Evolutionary conservation across 1,140 invertebrate genomes (phyloP), one percentile per base, ranked within the genome.

Genomic region (Lethocerus indicus): DNA sequence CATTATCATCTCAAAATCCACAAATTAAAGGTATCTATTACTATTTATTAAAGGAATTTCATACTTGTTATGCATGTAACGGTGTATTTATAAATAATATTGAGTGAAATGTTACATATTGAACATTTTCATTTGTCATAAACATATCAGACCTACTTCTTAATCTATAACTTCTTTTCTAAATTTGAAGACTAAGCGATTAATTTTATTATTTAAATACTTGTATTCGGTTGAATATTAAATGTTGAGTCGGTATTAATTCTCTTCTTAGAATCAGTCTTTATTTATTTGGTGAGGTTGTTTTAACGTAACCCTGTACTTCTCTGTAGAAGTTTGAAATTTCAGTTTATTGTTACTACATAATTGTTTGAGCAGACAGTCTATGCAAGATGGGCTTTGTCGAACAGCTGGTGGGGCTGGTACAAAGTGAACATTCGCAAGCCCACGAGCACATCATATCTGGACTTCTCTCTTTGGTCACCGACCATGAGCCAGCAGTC

Each of bases 341-440:
- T 16, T 40, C 21, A 16, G 16, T 40, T 16, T 16, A 9, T 40
- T 40, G 21, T 9, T 9, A 41, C 20, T 41, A n/a, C 24, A 16
- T 21, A 41, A 21, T 20, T 41, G 3, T 21, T 3, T 41, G 20
- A 41, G 18, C 32, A 51, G 50, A 44, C 13, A 32, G 36, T 46
- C 23, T 51, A n/a, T 27, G 40, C 1, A 51, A 28, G 16, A 37
- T 46, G 44, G 50, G 50, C 18, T 51, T 51, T 44, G 41, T 44
- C 12, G 44, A 51, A 40, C 43, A 45, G 16, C 27, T 51, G 7
- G 29, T 51, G 21, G 16, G 13, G 13, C 18, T 51, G 9, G 26
- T 39, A 13, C 18, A 35, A 25, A 20, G 20, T 25, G 28, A 35
- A 13, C 32, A 35, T 26, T 20, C n/a, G 3, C 14, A n/a, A 5